Conservation (phyloP, 2,888 invertebrate species). For the Netelia inedita region DNA sequence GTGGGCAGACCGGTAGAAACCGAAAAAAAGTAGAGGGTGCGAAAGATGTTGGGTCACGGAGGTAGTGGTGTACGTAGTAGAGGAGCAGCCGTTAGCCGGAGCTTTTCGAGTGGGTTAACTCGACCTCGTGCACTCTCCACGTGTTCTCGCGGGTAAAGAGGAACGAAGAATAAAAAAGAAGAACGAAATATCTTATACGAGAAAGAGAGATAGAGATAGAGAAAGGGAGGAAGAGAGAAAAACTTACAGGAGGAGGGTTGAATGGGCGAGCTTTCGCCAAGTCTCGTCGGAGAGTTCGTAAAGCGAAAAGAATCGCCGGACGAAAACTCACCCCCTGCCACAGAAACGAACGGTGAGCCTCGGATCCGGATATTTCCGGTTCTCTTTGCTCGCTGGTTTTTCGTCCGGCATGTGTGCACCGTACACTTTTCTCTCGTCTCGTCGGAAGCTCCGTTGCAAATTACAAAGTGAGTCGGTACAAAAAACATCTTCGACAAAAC, state of each 20-base stretch:
- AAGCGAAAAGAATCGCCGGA: constrained; percentile 42
- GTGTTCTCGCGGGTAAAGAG: constrained; percentile 43
- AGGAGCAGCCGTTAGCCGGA: constrained; percentile 62
- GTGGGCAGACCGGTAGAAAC: neutral
- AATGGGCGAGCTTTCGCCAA: constrained; percentile 47
- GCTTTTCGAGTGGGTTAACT: constrained; percentile 71
- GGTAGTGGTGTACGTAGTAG: neutral
- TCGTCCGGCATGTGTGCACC: constrained; percentile 30
- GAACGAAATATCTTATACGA: constrained; percentile 20
- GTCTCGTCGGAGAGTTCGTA: constrained; percentile 40
- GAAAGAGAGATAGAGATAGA: constrained; percentile 22
- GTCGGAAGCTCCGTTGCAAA: constrained; percentile 4
- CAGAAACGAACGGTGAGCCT: constrained; percentile 35
- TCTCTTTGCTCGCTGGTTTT: constrained; percentile 42
- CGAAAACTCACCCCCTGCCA: constrained; percentile 28
- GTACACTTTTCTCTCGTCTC: constrained; percentile 26
- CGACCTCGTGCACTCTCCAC: constrained; percentile 56
- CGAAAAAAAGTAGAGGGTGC: constrained; percentile 25
- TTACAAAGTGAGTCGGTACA: constrained; percentile 13
- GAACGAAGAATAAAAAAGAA: constrained; percentile 33
- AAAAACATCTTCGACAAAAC: neutral
- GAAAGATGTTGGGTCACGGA: constrained; percentile 35
- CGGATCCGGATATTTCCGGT: constrained; percentile 45
- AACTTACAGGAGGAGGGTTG: constrained; percentile 44
- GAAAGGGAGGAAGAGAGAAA: constrained; percentile 54